These are phyloP conservation scores for Laspeyria flexula DNA, from an alignment of 2,888 invertebrate genomes.

Conservation along the genomic window DNA sequence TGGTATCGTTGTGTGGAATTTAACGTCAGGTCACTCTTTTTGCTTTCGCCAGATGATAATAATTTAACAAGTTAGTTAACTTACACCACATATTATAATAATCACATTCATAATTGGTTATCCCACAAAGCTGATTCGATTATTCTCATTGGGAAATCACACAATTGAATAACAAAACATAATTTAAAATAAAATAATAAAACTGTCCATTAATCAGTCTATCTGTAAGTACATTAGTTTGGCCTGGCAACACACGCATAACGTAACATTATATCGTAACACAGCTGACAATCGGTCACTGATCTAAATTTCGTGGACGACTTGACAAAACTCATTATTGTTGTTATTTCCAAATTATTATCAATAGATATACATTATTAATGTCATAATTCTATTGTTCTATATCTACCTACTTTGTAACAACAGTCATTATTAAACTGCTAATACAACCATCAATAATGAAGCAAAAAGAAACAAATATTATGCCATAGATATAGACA, in stretches of 20 bases:
- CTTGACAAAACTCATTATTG: constrained; percentile 3
- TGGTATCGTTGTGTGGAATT: too few species aligned
- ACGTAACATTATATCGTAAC: neutral
- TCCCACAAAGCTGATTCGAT: neutral
- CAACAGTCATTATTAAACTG: too few species aligned
- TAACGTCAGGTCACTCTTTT: too few species aligned
- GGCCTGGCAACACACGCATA: neutral
- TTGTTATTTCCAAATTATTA: neutral
- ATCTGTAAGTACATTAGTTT: neutral
- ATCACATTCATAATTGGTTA: neutral
- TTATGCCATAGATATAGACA: too few species aligned
- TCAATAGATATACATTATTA: neutral
- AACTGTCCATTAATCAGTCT: neutral
- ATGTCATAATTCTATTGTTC: too few species aligned
- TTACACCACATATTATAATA: too few species aligned
- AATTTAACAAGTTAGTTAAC: too few species aligned
- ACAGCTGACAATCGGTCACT: constrained; percentile 7
- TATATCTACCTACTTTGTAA: too few species aligned
- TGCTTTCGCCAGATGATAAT: too few species aligned
- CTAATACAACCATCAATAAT: too few species aligned
- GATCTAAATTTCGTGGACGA: constrained; percentile 2
- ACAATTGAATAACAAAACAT: neutral
- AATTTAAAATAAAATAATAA: neutral
- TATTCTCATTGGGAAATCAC: neutral
- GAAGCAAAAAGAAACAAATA: too few species aligned